These are phyloP conservation scores for Aphrophora alni DNA, from an alignment of 2,888 invertebrate genomes.

Conservation along the genomic window DNA sequence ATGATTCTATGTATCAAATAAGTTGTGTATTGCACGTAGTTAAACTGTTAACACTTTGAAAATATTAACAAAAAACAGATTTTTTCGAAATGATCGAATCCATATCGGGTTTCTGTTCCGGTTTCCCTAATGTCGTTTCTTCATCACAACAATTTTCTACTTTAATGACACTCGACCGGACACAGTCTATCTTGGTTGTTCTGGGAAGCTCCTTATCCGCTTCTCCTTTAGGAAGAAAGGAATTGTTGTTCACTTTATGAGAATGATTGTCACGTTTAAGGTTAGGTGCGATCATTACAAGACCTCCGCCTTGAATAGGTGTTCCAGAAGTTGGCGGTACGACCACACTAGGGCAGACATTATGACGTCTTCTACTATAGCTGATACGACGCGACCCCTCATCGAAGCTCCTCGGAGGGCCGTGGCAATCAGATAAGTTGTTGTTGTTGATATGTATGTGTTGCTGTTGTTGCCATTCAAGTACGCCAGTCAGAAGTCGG, in stretches of 20 bases:
- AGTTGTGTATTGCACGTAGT: neutral
- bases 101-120: neutral
- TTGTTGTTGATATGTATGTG: conserved; percentile 57
- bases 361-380: neutral
- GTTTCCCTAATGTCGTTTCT: neutral
- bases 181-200: neutral
- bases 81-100: neutral
- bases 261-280: neutral
- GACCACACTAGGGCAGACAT: neutral
- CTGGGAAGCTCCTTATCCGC: neutral
- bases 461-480: conserved; percentile 83
- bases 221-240: neutral
- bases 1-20: too few relatives aligned
- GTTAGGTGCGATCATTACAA: neutral
- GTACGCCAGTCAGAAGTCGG: conserved; percentile 79
- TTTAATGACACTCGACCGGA: neutral
- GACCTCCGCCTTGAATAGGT: neutral
- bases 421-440: conserved; percentile 60
- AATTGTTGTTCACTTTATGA: neutral
- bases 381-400: neutral
- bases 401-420: conserved; percentile 44
- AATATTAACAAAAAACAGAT: neutral
- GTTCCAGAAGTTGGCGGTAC: neutral
- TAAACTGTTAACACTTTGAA: neutral
- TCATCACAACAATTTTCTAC: neutral